Evolutionary conservation across 2,797 vertebrate species (phyloP).

Genomic region (Enteromius unitaeniatus): DNA sequence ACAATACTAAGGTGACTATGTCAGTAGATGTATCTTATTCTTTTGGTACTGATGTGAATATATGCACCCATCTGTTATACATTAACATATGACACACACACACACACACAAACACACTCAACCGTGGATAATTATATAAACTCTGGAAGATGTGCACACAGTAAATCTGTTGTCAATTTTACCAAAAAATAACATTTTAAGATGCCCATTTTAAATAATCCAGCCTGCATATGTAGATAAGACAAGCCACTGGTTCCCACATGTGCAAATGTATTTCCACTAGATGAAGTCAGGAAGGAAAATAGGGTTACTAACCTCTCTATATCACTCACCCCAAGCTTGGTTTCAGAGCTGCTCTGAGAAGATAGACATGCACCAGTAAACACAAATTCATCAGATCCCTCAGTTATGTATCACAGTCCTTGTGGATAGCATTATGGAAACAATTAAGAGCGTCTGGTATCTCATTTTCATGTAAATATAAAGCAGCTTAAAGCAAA

Average conservation of each 20-base stretch:
- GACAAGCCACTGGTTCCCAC: neutral
- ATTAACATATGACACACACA: neutral
- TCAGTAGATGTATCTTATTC: neutral
- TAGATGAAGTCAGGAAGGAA: neutral
- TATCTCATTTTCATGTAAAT: conserved; percentile 43
- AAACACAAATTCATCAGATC: conserved; percentile 74
- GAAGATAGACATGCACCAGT: conserved; percentile 75
- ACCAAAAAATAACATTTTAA: neutral
- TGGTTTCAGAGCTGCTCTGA: conserved; percentile 72
- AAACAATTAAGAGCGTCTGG: conserved; percentile 45
- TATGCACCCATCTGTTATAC: neutral
- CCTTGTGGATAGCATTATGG: conserved; percentile 25
- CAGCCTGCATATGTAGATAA: conserved; percentile 27
- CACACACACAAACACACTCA: neutral
- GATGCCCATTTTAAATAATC: neutral
- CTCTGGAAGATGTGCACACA: conserved; percentile 2
- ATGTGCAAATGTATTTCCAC: neutral
- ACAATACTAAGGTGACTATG: neutral
- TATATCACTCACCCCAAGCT: neutral
- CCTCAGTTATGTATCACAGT: conserved; percentile 14
- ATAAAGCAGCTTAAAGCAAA: conserved; percentile 32
- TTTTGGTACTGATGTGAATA: neutral
- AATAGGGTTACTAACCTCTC: neutral
- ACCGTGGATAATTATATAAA: neutral
- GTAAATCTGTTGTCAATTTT: conserved; percentile 1